phyloP scores from a whole-genome alignment of 2,113 vertebrate species.

The Amphiprion percula region DNA sequence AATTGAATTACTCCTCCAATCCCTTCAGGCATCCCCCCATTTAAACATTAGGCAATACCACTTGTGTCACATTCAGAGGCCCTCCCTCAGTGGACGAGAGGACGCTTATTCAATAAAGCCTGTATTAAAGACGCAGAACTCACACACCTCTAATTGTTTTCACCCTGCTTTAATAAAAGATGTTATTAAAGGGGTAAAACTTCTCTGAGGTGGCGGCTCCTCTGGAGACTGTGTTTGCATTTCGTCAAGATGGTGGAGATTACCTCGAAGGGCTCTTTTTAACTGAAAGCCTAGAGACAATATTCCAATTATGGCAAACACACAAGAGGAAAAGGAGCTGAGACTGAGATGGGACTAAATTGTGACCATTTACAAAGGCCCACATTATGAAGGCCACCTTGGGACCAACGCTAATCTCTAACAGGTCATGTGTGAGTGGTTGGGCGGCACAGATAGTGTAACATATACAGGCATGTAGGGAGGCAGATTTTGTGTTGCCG shows the following conservation, averaged over 20 bases:
- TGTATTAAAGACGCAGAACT: constrained; percentile 69
- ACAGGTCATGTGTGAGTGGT: constrained; percentile 35
- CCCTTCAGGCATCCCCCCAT: constrained; percentile 54
- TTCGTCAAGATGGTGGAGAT: constrained; percentile 77
- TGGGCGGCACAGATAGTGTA: constrained; percentile 40
- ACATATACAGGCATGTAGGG: constrained; percentile 35
- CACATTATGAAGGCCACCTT: constrained; percentile 60
- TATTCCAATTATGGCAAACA: constrained; percentile 73
- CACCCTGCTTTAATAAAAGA: constrained; percentile 79
- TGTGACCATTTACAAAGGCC: constrained; percentile 49
- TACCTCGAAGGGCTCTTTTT: constrained; percentile 61
- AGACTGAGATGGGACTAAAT: constrained; percentile 17
- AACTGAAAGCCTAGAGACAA: constrained; percentile 63
- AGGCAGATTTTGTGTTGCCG: constrained; percentile 43
- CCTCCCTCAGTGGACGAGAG: constrained; percentile 50
- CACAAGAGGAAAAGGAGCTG: constrained; percentile 22
- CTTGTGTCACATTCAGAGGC: constrained; percentile 67
- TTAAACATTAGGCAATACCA: constrained; percentile 63
- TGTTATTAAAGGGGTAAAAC: constrained; percentile 73
- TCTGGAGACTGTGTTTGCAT: constrained; percentile 68
- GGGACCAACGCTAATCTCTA: constrained; percentile 48
- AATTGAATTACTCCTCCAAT: constrained; percentile 77
- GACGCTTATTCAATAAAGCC: constrained; percentile 72
- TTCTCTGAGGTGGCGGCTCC: constrained; percentile 54
- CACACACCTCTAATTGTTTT: constrained; percentile 75